Base-by-base conservation (phyloP, 2,113 vertebrate genomes). In the Phylloscopus whistleri region DNA sequence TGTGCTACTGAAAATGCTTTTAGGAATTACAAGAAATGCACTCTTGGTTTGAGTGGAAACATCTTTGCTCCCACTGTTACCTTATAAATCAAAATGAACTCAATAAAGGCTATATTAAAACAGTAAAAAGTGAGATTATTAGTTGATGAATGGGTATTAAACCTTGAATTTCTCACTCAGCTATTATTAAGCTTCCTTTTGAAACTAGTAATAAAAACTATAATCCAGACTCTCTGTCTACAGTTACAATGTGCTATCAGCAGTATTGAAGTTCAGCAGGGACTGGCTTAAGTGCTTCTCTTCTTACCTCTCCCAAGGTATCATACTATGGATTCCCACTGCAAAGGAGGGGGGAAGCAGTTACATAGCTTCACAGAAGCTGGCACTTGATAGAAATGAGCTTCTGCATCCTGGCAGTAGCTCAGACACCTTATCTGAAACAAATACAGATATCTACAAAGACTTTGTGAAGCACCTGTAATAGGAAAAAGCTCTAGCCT, bases 11-110 rank as follows among this genome's bases (percentile, higher is more conserved):
- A 80, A 96, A 96, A 87, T 79, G 89, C 78, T 85, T 95, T 93
- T 94, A 96, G 85, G 81, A 87, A 82, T 91, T 95, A 92, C 79
- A 84, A 93, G 95, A 96, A 95, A 89, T 87, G 84, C 60, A 90
- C 66, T 94, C 35, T 6, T 19, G 6, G 28, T 67, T 88, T 91
- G 74, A 94, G 84, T 51, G 73, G 51, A 86, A 88, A 52, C 68
- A 77, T 94, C 67, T 90, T 91, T 67, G 16, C 12, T 94, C 21
- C 58, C 46, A 58, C 73, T 91, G 76, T 24, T 89, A 67, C 63
- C 48, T 41, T 75, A 90, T 55, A 93, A 95, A 96, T 97, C 94
- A 95, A 93, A 94, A 94, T 43, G 24, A 85, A 90, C 41, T 93
- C 87, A 91, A 89, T 93, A 93, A 92, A 86, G 49, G 15, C 35